Evolutionary conservation across 2,113 vertebrate genomes (phyloP).

Genomic region (Gila orcuttii): DNA sequence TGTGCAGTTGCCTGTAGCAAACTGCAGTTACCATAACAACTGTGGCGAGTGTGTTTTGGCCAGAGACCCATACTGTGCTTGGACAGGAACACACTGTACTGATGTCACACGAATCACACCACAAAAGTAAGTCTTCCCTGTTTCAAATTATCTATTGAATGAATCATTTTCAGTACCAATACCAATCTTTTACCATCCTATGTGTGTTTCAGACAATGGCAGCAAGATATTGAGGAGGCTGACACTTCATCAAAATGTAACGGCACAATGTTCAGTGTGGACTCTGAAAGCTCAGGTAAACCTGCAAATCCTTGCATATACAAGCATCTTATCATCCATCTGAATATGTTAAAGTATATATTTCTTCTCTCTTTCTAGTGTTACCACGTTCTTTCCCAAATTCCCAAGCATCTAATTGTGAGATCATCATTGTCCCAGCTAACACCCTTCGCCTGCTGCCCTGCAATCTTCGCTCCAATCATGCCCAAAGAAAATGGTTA

Average conservation of each 20-base stretch:
- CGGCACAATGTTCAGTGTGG: slow-evolving; percentile 57
- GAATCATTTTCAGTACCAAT: background rate
- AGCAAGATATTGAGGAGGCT: slow-evolving; percentile 85
- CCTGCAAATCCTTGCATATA: background rate
- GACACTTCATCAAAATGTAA: slow-evolving; percentile 73
- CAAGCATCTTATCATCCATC: background rate
- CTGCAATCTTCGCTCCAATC: slow-evolving; percentile 87
- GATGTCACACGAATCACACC: slow-evolving; percentile 62
- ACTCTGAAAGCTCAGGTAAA: slow-evolving; percentile 51
- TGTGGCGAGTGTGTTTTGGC: slow-evolving; percentile 94
- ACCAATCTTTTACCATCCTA: background rate
- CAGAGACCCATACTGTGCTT: slow-evolving; percentile 93
- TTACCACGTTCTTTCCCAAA: slow-evolving; percentile 25
- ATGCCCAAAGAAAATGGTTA: slow-evolving; percentile 85
- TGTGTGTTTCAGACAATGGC: slow-evolving; percentile 76
- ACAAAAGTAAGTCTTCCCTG: slow-evolving; percentile 65
- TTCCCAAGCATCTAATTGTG: slow-evolving; percentile 65
- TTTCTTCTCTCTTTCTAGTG: slow-evolving; percentile 17
- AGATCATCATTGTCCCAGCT: slow-evolving; percentile 78
- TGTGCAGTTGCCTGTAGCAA: slow-evolving; percentile 88
- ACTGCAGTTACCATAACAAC: slow-evolving; percentile 90
- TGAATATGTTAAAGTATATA: background rate
- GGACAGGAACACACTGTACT: slow-evolving; percentile 80
- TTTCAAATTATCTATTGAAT: background rate
- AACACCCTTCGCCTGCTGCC: slow-evolving; percentile 85